Evolutionary conservation across 2,797 vertebrate species (phyloP), one percentile per base, ranked within the genome.

Genomic region (Gorsachius magnificus): DNA sequence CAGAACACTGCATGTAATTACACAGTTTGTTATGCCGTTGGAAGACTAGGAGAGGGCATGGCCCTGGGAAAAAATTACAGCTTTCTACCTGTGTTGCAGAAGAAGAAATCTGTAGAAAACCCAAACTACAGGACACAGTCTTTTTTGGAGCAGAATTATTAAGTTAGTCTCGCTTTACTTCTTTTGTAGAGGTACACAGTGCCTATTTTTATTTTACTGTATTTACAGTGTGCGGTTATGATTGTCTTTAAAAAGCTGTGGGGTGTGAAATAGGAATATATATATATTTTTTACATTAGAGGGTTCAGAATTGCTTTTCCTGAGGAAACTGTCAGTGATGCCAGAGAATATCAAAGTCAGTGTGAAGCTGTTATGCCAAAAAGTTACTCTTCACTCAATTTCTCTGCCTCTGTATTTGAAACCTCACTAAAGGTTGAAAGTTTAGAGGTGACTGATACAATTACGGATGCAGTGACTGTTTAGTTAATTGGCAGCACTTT

Each of bases 181-280:
- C 43, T 83, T 75, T 46, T 70, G 56, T 54, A 60, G 80, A 76
- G 38, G 65, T 84, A 70, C 57, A 58, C 45, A 43, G 83, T 60
- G 41, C 48, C 60, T 46, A 17, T 77, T 95, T 96, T 95, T 93
- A 54, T 96, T 92, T 95, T 71, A 58, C 72, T 63, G 1, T 96
- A 92, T 96, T 95, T 96, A 91, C 75, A 77, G 66, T n/a, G 54
- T 78, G 57, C 35, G 33, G 88, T 94, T 79, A 70, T 77, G 82
- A 81, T 87, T 96, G 74, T 83, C 87, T 78, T 93, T 87, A 90
- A 89, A 96, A 97, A 92, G 85, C 93, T 94, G 95, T 90, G 87
- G 69, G 50, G 57, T 97, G 70, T 92, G 89, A 95, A 97, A 88
- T 93, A 84, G 79, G 71, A 94, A 92, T 95, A 90, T 58, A 90